A percentile compares a stretch with the other conserved stretches of the same genome.
Conservation (phyloP, 2,888 invertebrate genomes). For the Sepioteuthis lessoniana region DNA sequence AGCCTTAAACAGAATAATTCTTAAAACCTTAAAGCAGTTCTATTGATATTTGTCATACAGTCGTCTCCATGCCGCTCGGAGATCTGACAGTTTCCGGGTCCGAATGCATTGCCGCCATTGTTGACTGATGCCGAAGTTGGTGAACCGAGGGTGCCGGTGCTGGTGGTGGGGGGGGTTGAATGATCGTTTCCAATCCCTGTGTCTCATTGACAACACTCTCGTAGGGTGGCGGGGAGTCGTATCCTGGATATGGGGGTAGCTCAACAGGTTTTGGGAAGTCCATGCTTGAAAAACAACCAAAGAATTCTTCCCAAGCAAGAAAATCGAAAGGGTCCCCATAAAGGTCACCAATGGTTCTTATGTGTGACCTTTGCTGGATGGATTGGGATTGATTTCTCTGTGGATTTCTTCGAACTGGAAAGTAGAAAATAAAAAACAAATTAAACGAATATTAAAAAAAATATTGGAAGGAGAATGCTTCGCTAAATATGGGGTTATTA, state of each 20-base stretch:
- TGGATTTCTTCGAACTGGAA: not conserved
- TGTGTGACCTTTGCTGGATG: not conserved
- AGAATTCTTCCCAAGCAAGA: slow-evolving; percentile 17
- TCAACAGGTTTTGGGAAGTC: slow-evolving; percentile 43
- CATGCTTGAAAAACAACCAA: slow-evolving; percentile 36
- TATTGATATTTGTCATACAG: not conserved
- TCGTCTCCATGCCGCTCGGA: slow-evolving; percentile 15
- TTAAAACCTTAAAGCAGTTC: not conserved
- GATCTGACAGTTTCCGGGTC: not conserved
- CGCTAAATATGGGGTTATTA: too few relatives aligned
- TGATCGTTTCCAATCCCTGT: not conserved
- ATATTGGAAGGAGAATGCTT: too few relatives aligned
- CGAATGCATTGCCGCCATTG: not conserved
- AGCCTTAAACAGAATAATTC: not conserved
- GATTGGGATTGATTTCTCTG: not conserved
- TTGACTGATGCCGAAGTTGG: slow-evolving; percentile 16
- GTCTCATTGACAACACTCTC: not conserved
- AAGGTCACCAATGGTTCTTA: not conserved
- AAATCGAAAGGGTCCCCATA: not conserved
- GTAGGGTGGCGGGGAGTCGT: slow-evolving; percentile 4
- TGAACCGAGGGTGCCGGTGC: slow-evolving; percentile 34
- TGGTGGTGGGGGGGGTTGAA: not conserved
- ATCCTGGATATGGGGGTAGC: slow-evolving; percentile 43
- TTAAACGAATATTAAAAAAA: not conserved
- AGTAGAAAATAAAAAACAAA: not conserved